phyloP scores from a whole-genome alignment of 1,140 invertebrate species.

The Atta colombica region DNA sequence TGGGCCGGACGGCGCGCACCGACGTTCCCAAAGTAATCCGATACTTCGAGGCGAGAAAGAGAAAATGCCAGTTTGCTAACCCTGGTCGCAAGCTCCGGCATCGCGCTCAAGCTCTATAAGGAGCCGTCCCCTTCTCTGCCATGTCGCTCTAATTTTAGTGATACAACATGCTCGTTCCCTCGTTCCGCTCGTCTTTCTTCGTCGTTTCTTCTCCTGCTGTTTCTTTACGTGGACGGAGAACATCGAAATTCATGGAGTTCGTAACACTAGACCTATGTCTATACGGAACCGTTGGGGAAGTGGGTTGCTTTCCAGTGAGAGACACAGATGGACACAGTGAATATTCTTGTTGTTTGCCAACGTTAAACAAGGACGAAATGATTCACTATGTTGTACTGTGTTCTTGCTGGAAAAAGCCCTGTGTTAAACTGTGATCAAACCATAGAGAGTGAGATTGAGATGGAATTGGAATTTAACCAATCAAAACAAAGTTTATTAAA shows the following conservation, averaged over 20 bases:
- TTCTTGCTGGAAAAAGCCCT: no score
- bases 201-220: background rate
- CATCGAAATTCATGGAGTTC: background rate
- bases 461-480: no score
- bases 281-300: background rate
- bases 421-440: no score
- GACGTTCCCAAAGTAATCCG: conserved; percentile 80
- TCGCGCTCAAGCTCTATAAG: conserved; percentile 85
- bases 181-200: conserved; percentile 51
- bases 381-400: no score
- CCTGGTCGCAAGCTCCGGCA: conserved; percentile 81
- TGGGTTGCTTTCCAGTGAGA: no score
- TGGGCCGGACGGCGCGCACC: conserved; percentile 68
- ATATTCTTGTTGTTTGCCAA: no score
- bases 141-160: conserved; percentile 84
- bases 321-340: no score
- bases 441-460: no score
- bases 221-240: background rate
- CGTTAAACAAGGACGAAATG: no score
- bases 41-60: conserved; percentile 80
- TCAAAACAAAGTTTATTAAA: no score
- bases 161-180: conserved; percentile 58
- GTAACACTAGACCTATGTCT: conserved; percentile 4
- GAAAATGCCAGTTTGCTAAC: conserved; percentile 81
- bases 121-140: conserved; percentile 83